phyloP scores from a whole-genome alignment of 2,113 vertebrate species.

The Entomyzon cyanotis region DNA sequence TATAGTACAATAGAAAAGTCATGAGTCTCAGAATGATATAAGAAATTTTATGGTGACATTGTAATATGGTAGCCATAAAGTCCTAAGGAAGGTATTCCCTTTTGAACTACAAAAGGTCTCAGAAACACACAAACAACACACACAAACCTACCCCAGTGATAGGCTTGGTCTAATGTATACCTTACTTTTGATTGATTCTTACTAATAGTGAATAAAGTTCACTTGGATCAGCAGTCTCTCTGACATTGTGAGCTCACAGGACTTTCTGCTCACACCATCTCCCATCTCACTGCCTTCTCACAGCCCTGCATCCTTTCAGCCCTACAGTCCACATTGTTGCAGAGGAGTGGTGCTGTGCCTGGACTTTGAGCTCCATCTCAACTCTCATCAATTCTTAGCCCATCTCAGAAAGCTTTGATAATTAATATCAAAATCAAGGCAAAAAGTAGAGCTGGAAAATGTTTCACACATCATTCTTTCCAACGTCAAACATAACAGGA shows the following conservation, averaged over 20 bases:
- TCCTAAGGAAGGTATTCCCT: fast-evolving
- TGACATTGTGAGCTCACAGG: not conserved
- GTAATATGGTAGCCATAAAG: not conserved
- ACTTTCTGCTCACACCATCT: not conserved
- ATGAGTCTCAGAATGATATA: not conserved
- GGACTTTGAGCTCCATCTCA: not conserved
- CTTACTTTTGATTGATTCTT: not conserved
- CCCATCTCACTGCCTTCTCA: fast-evolving
- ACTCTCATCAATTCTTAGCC: not conserved
- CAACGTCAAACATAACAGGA: not conserved
- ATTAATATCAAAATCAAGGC: not conserved
- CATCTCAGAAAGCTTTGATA: not conserved
- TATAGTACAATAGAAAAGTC: not conserved
- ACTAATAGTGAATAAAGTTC: fast-evolving
- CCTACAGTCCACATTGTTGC: fast-evolving
- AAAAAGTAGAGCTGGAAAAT: not conserved
- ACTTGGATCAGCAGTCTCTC: not conserved
- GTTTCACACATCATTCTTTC: not conserved
- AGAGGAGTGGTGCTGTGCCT: fast-evolving
- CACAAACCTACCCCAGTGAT: fast-evolving
- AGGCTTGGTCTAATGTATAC: not conserved
- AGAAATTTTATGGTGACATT: not conserved
- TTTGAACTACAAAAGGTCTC: not conserved
- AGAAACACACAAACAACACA: not conserved
- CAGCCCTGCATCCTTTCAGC: not conserved